Percentiles rank a stretch among this genome's conserved stretches.
Evolutionary conservation across 2,113 vertebrate species (phyloP).

Genomic region (Romanogobio albipinnatus): DNA sequence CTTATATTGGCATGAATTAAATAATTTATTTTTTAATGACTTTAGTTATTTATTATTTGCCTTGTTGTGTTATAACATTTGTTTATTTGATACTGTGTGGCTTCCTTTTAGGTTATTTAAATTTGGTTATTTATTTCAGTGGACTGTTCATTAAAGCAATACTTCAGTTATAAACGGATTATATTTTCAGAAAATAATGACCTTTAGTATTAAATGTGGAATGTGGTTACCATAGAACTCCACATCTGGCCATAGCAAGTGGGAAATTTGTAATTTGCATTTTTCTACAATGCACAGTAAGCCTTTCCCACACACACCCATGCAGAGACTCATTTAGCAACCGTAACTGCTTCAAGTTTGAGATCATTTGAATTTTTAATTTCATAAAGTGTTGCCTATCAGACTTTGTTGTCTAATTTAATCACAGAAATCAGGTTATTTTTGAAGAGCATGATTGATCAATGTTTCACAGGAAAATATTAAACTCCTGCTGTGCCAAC

Average conservation of each 20-base stretch:
- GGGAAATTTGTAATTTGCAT: neutral
- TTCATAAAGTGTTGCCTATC: neutral
- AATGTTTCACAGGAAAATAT: neutral
- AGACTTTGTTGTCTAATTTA: slow-evolving; percentile 32
- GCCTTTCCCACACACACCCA: neutral
- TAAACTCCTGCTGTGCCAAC: slow-evolving; percentile 69
- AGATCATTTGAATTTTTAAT: slow-evolving; percentile 13
- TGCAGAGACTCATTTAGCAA: neutral
- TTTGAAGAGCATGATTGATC: slow-evolving; percentile 65
- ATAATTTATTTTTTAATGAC: slow-evolving; percentile 33
- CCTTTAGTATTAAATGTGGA: slow-evolving; percentile 11
- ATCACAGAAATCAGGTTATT: neutral
- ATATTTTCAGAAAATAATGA: slow-evolving; percentile 6
- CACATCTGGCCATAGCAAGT: neutral
- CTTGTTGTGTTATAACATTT: neutral
- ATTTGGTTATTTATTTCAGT: neutral
- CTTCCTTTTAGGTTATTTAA: neutral
- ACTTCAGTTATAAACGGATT: neutral
- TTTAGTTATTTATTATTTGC: slow-evolving; percentile 16
- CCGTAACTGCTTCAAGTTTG: neutral
- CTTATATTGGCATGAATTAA: slow-evolving; percentile 18
- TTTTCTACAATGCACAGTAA: neutral
- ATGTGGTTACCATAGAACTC: neutral
- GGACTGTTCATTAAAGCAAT: slow-evolving; percentile 20
- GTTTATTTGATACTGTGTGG: neutral